A percentile compares a stretch with the other conserved stretches of the same genome.
Conservation (phyloP, 1,140 invertebrate genomes). For the Calosoma granatense region DNA sequence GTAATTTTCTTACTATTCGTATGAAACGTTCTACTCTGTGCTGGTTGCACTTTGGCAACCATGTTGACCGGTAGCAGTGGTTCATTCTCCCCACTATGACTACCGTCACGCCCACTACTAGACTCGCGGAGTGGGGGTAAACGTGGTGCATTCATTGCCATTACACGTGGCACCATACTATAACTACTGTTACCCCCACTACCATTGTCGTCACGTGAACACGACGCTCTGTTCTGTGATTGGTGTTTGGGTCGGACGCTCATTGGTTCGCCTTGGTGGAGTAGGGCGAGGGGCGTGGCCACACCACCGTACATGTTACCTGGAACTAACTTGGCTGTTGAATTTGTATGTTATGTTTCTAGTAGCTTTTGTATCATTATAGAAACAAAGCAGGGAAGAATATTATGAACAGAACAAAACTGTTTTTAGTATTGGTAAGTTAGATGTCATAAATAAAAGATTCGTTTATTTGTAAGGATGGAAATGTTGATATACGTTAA, state of each 20-base stretch:
- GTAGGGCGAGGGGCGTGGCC: constrained; percentile 53
- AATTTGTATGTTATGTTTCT: too few relatives aligned
- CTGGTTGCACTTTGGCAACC: constrained; percentile 36
- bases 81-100: constrained; percentile 51
- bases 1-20: constrained; percentile 35
- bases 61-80: constrained; percentile 48
- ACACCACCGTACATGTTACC: constrained; percentile 53
- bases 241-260: constrained; percentile 22
- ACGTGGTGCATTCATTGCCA: constrained; percentile 24
- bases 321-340: too few relatives aligned
- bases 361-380: too few relatives aligned
- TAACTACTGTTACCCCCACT: constrained; percentile 16
- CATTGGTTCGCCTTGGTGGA: constrained; percentile 43
- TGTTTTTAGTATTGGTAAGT: background rate
- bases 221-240: constrained; percentile 23
- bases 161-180: background rate
- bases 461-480: too few relatives aligned
- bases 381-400: too few relatives aligned
- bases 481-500: too few relatives aligned
- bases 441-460: background rate
- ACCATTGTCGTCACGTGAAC: constrained; percentile 26
- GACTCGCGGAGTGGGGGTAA: constrained; percentile 28
- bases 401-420: background rate
- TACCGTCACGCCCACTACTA: constrained; percentile 26
- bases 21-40: constrained; percentile 23